Base-by-base conservation (phyloP, 2,888 invertebrate genomes). In the Synergus itoensis region DNA sequence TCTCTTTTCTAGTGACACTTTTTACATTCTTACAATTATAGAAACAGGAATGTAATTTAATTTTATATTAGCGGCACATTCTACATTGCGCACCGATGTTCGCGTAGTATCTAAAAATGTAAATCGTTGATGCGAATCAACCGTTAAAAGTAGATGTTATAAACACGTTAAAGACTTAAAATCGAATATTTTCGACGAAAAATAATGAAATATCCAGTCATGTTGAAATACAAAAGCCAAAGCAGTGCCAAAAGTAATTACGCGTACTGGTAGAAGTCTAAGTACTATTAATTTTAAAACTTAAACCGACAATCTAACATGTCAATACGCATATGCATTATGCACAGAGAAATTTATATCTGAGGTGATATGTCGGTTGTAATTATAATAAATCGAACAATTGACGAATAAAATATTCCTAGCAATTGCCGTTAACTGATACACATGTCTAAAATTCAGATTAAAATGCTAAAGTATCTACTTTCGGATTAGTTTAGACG, bases 361-460 rank as follows among this genome's bases (percentile, higher is more conserved):
- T 45, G 69, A 69, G 45, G 48, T 48, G 45, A 48, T 69, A 73
- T 73, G 73, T 73, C 53, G 73, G 73, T 73, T 53, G 36, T 73
- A 48, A 53, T 40, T 73, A 36, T 48, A 73, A 16, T 11, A 4
- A 36, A 36, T 67, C 48, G 36, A 28, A 53, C 18, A 69, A 43
- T 73, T 48, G 48, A 73, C 73, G 16, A n/a, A n/a, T 5, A 53
- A 14, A 45, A 21, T 36, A 69, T 18, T 14, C 45, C 18, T 28
- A n/a, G 16, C 53, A 73, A 53, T n/a, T 53, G 53, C 36, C 53
- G 73, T 73, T 53, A 73, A 73, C 36, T 53, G 36, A 36, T 73
- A 48, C 48, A 73, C n/a, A 73, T 73, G 73, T 73, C 73, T 73
- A 73, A 73, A 73, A 73, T 53, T 28, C 48, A 73, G 73, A n/a